Conservation (phyloP, 2,888 invertebrate genomes). For the Galeopsomyia nigrocyanea region DNA sequence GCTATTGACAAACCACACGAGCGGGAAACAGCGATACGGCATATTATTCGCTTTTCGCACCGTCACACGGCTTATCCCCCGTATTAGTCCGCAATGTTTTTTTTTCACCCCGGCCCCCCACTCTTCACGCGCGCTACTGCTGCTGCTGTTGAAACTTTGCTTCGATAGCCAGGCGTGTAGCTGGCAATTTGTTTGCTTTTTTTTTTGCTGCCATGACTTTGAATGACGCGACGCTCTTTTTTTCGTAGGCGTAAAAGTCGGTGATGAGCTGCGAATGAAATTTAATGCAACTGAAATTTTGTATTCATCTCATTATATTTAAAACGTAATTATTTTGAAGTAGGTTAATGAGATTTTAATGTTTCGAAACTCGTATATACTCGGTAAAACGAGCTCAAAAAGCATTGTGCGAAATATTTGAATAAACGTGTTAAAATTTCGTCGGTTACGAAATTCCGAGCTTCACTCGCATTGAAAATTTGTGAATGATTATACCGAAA, state of each 20-base stretch:
- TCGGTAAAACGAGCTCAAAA: not conserved
- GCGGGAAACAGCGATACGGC: conserved; percentile 37
- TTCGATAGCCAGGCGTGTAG: too few relatives aligned
- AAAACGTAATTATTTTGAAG: conserved; percentile 24
- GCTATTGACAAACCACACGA: conserved; percentile 42
- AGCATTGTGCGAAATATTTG: conserved; percentile 10
- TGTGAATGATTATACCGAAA: too few relatives aligned
- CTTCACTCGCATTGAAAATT: not conserved
- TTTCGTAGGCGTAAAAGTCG: too few relatives aligned
- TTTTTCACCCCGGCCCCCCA: too few relatives aligned
- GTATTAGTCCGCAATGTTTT: too few relatives aligned
- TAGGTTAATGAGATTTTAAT: conserved; percentile 20
- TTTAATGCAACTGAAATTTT: too few relatives aligned
- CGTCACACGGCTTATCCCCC: not conserved
- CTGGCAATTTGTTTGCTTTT: too few relatives aligned
- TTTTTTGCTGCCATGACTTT: too few relatives aligned
- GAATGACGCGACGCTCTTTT: too few relatives aligned
- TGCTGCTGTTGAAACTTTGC: too few relatives aligned
- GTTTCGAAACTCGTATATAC: conserved; percentile 9
- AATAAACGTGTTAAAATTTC: conserved; percentile 11
- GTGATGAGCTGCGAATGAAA: too few relatives aligned
- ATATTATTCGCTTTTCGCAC: conserved; percentile 40
- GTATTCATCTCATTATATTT: conserved; percentile 3
- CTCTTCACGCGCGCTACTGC: too few relatives aligned
- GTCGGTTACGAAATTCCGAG: not conserved